Base-by-base conservation (phyloP, 2,797 vertebrate genomes). In the Tragelaphus eurycerus region DNA sequence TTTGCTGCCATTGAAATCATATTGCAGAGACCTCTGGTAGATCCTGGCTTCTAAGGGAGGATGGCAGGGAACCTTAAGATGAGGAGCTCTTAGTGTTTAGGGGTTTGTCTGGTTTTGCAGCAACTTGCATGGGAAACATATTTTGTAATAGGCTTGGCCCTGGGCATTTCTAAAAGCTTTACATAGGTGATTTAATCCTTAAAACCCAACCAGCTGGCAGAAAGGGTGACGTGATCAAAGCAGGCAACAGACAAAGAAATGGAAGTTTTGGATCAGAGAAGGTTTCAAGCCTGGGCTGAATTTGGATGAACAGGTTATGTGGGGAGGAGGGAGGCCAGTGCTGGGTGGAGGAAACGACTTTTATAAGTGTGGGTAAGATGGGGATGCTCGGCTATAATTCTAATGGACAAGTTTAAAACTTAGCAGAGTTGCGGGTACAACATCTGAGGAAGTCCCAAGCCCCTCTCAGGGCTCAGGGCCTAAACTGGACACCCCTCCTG, bases 401-500 rank as follows among this genome's bases (percentile, higher is more conserved):
- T 29, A 38, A 9, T 1, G 25, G 27, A 34, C 17, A 34, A 4
- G 8, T 81, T 59, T 89, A 62, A 48, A 87, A 78, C 12, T 9
- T 23, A 79, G 31, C 43, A 59, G 27, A 8, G 9, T 2, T n/a
- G 78, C 0, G 3, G 64, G 48, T 52, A 27, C 4, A 31, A 23
- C 90, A n/a, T 14, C 29, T n/a, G 29, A 27, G 48, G 31, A 12
- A 46, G 54, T 27, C 21, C 13, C 16, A 17, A 86, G 34, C 3
- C n/a, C 59, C 15, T 60, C 62, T 76, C 25, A 17, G 60, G 8
- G 17, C 15, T 89, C 60, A 34, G 48, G 60, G 21, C 48, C 50
- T 86, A 67, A 43, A 21, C 12, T 15, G 16, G 27, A 19, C 6
- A 34, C 4, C 0, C 1, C 14, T 34, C 12, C 7, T 10, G 0